phyloP scores from a whole-genome alignment of 2,113 vertebrate genomes.

The Phylloscopus trochilus region DNA sequence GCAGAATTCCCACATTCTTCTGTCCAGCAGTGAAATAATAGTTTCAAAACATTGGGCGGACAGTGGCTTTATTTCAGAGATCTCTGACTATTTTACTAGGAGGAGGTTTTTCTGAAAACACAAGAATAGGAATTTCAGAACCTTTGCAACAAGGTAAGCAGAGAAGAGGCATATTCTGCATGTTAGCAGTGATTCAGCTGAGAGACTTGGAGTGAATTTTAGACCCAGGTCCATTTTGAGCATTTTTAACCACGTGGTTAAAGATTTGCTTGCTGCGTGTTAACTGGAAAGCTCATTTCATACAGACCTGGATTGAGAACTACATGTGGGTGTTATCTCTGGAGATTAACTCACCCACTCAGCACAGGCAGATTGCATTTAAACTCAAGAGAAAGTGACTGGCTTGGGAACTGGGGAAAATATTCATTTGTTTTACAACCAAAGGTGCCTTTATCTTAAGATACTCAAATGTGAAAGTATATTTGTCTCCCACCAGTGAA shows the following conservation, averaged over 20 bases:
- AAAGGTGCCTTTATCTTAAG: slow-evolving; percentile 60
- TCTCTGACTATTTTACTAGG: background rate
- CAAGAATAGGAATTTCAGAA: background rate
- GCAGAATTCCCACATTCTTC: background rate
- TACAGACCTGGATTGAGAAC: background rate
- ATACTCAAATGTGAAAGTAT: slow-evolving; percentile 50
- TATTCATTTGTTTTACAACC: slow-evolving; percentile 68
- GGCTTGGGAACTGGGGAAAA: background rate
- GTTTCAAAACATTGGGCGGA: background rate
- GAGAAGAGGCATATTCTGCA: rapidly evolving
- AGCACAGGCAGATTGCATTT: background rate
- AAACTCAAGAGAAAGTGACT: slow-evolving; percentile 18
- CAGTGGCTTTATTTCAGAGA: background rate
- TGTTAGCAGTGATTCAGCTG: background rate
- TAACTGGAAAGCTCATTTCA: background rate
- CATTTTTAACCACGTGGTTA: rapidly evolving
- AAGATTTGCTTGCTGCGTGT: background rate
- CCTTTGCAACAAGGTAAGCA: background rate
- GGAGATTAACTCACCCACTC: background rate
- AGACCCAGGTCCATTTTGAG: background rate
- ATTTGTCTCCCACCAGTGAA: slow-evolving; percentile 70
- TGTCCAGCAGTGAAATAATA: background rate
- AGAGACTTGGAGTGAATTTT: background rate
- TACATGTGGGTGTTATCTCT: background rate
- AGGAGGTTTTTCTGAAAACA: background rate